These are phyloP conservation scores for Campoletis sonorensis DNA, from an alignment of 1,140 invertebrate species.

Conservation along the genomic window DNA sequence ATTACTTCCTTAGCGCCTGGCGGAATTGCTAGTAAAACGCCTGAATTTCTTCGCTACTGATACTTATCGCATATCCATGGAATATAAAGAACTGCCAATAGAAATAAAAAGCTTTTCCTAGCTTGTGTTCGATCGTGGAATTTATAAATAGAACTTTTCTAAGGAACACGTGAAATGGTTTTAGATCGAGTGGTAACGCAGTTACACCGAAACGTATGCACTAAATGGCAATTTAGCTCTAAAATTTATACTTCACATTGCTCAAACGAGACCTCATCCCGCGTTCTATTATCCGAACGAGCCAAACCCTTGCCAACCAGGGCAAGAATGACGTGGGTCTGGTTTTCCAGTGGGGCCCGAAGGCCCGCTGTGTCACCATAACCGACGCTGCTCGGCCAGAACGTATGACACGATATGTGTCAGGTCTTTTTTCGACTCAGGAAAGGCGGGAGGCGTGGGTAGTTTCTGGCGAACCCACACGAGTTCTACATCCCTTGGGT, in stretches of 20 bases:
- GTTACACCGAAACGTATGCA: conserved; percentile 2
- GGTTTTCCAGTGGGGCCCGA: too few species aligned
- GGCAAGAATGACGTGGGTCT: too few species aligned
- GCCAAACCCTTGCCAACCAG: too few species aligned
- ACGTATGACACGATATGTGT: too few species aligned
- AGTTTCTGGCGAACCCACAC: neutral
- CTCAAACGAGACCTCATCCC: too few species aligned
- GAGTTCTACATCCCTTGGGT: conserved; percentile 20
- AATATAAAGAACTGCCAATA: neutral
- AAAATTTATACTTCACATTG: too few species aligned
- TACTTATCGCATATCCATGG: conserved; percentile 3
- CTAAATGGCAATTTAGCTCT: too few species aligned
- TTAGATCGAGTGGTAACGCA: neutral
- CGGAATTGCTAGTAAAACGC: neutral
- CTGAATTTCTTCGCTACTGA: neutral
- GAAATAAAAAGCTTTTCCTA: neutral
- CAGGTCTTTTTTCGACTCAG: too few species aligned
- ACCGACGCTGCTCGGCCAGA: too few species aligned
- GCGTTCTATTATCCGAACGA: too few species aligned
- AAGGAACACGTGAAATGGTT: neutral
- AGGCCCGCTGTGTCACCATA: too few species aligned
- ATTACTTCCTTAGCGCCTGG: neutral
- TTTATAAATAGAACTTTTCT: neutral
- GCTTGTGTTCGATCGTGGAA: neutral
- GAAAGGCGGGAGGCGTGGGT: conserved; percentile 28